Base-by-base conservation (phyloP, 2,113 vertebrate genomes). In the Epinephelus lanceolatus region DNA sequence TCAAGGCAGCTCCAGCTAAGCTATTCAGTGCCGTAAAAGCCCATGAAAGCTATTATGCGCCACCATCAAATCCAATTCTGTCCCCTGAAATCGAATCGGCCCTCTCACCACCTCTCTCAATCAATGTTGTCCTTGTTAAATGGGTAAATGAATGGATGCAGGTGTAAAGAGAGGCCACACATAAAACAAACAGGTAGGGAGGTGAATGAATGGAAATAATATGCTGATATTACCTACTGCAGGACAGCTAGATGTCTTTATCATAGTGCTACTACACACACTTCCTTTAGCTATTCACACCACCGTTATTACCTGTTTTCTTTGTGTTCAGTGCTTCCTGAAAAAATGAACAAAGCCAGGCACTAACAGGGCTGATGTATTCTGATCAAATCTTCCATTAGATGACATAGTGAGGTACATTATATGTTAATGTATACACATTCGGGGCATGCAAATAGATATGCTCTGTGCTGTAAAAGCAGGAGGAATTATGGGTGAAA, bases 41-140 rank as follows among this genome's bases (percentile, higher is more conserved):
- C 86, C 71, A 82, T 91, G 88, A 86, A 94, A 94, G 88, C 89
- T 85, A 88, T 90, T 91, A 92, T 84, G 78, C 60, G 74, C 77
- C 60, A 70, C 77, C 92, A 91, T 86, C 86, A 91, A 93, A 95
- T 94, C 91, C 91, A 92, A 88, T 92, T 86, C 76, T 89, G 86
- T 86, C 81, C 81, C 73, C 75, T 88, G 84, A 87, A 93, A 95
- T 90, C 62, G 53, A 94, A 93, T 93, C 85, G 67, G 82, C 79
- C 89, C 81, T 72, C 78, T 84, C 76, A 51, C 88, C 83, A 85
- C 80, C 90, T 90, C 87, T 83, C 86, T 91, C 87, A 85, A 87
- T 90, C 89, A 91, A 84, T 91, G 78, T 77, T 90, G 85, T 87
- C 88, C 80, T 88, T 88, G 84, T 94, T 91, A 94, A 93, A 91